Base-by-base conservation (phyloP, 1,140 invertebrate species). In the Atta colombica region DNA sequence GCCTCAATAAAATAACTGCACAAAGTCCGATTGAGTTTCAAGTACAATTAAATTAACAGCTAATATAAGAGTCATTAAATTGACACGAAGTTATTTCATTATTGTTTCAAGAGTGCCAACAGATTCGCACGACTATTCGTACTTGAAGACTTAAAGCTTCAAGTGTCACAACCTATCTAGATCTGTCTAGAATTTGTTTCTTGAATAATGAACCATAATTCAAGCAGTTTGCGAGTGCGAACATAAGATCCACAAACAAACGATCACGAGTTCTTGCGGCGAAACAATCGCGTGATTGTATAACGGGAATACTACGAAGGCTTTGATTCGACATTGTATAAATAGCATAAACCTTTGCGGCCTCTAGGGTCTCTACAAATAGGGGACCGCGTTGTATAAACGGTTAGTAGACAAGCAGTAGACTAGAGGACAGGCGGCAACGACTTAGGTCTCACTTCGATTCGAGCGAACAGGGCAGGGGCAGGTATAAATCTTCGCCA, bases 331-430 rank as follows among this genome's bases (percentile, higher is more conserved):
- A 75, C 69, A 84, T 84, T 84, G 55, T 84, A 84, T 84, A 84
- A 84, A 84, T 84, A 84, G 80, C 68, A 84, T 71, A 45, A 72
- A 84, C 80, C 58, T 75, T 84, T 63, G 58, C 25, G 80, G 80
- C 69, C 69, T 75, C 80, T 84, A 84, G 80, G 39, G 69, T 84
- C 69, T 74, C 80, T 84, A 84, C 80, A 84, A 84, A 84, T 84
- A 84, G 58, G 55, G 68, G 45, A 18, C 69, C 71, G 80, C 69
- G 80, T 84, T 84, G 58, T 84, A 84, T 84, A 75, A 84, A 84
- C 80, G 80, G 80, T 84, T 84, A 84, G 80, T 84, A 84, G 80
- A 84, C 69, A 75, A 84, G 80, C 69, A 12, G 80, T 63, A 84
- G 66, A 69, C 69, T 84, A 84, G 80, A 84, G 69, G 69, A 84